Evolutionary conservation across 2,113 vertebrate genomes (phyloP).

Genomic region (Toxotes chatareus): DNA sequence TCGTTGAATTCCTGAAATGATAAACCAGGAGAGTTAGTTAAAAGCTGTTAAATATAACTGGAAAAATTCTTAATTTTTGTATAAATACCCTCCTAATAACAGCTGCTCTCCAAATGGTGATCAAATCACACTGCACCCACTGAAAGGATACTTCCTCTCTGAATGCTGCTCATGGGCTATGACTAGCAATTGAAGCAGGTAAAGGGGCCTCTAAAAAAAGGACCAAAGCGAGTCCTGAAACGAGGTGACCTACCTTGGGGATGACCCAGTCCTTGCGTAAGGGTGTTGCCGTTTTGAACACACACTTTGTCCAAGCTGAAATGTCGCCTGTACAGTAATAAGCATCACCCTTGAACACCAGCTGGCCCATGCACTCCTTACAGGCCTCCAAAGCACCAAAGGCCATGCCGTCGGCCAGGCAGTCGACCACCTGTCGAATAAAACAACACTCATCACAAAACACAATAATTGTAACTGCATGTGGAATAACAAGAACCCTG

Average conservation of each 20-base stretch:
- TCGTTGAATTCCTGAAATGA: conserved; percentile 90
- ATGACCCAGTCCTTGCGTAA: conserved; percentile 91
- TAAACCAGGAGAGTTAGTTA: background rate
- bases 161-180: background rate
- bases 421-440: conserved; percentile 89
- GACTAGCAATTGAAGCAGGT: background rate
- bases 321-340: conserved; percentile 95
- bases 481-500: background rate
- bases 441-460: background rate
- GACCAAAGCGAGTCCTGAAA: background rate
- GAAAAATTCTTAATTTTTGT: background rate
- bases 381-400: conserved; percentile 94
- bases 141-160: background rate
- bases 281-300: conserved; percentile 90
- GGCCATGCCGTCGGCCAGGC: conserved; percentile 92
- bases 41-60: background rate
- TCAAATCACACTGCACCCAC: background rate
- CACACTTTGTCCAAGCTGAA: conserved; percentile 98
- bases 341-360: conserved; percentile 92
- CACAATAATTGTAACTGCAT: background rate
- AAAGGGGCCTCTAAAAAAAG: background rate
- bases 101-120: background rate
- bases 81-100: background rate
- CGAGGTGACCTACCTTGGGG: conserved; percentile 88
- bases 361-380: conserved; percentile 90